These are phyloP conservation scores for Gobiocypris rarus DNA, from an alignment of 2,113 vertebrate genomes.

Conservation along the genomic window DNA sequence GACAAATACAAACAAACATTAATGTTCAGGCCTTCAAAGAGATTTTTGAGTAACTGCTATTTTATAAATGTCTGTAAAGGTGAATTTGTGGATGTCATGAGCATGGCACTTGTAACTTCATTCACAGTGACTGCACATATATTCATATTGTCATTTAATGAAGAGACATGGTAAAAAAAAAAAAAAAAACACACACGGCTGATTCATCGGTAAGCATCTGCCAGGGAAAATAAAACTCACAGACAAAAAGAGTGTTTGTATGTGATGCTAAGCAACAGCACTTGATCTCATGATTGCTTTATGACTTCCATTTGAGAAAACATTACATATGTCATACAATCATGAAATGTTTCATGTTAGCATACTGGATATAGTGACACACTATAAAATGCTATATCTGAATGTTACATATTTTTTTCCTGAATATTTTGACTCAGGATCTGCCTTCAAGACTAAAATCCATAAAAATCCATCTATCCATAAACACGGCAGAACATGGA, in stretches of 20 bases:
- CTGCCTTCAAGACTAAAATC: not conserved
- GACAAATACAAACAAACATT: not conserved
- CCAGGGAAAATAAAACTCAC: not conserved
- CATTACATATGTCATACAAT: not conserved
- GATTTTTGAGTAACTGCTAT: not conserved
- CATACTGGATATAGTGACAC: not conserved
- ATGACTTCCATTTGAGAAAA: slow-evolving; percentile 27
- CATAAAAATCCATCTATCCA: too few relatives aligned
- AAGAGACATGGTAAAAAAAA: not conserved
- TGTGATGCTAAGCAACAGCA: slow-evolving; percentile 22
- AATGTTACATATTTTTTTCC: not conserved
- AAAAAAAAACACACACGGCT: not conserved
- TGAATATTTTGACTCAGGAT: not conserved
- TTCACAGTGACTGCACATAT: not conserved
- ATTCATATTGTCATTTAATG: not conserved
- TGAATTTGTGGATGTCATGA: not conserved
- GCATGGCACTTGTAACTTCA: not conserved
- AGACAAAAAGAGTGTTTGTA: not conserved
- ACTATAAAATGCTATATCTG: not conserved
- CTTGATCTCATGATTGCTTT: not conserved
- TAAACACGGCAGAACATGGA: not conserved
- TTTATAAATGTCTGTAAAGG: not conserved
- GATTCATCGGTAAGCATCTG: slow-evolving; percentile 4
- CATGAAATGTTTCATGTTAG: not conserved
- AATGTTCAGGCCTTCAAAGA: not conserved